Evolutionary conservation across 2,113 vertebrate genomes (phyloP).

Genomic region (Cyanistes caeruleus): DNA sequence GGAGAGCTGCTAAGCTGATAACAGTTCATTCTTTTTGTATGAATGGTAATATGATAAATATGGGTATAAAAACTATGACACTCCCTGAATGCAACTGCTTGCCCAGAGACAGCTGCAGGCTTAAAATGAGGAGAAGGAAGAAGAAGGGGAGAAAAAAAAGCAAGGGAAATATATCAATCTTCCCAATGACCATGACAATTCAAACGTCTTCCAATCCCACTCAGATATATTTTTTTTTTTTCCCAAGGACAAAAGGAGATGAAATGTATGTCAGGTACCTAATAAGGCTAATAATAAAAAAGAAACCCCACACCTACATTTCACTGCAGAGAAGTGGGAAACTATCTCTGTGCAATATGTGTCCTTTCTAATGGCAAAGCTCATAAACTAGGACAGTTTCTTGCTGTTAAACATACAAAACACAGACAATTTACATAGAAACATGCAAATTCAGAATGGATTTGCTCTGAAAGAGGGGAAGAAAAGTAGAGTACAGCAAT

Average conservation of each 20-base stretch:
- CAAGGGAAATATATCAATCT: conserved; percentile 83
- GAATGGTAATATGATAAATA: conserved; percentile 37
- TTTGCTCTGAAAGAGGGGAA: background rate
- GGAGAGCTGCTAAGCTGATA: background rate
- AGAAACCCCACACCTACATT: conserved; percentile 31
- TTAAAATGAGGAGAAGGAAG: conserved; percentile 58
- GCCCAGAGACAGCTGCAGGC: conserved; percentile 74
- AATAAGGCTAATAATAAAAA: conserved; percentile 70
- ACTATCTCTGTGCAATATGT: conserved; percentile 24
- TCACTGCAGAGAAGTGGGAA: conserved; percentile 54
- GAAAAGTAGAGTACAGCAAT: background rate
- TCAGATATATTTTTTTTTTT: conserved; percentile 74
- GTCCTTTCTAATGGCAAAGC: conserved; percentile 47
- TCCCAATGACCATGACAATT: conserved; percentile 80
- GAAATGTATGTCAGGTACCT: conserved; percentile 82
- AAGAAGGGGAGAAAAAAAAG: background rate
- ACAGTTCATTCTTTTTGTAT: conserved; percentile 11
- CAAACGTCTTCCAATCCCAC: conserved; percentile 84
- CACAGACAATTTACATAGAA: conserved; percentile 9
- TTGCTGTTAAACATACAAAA: background rate
- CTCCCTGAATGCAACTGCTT: conserved; percentile 47
- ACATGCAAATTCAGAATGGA: background rate
- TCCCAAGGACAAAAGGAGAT: conserved; percentile 88
- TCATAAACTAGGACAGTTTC: conserved; percentile 25
- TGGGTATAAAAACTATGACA: conserved; percentile 37